Base-by-base conservation (phyloP, 2,797 vertebrate genomes). In the Orestias chungarensis region DNA sequence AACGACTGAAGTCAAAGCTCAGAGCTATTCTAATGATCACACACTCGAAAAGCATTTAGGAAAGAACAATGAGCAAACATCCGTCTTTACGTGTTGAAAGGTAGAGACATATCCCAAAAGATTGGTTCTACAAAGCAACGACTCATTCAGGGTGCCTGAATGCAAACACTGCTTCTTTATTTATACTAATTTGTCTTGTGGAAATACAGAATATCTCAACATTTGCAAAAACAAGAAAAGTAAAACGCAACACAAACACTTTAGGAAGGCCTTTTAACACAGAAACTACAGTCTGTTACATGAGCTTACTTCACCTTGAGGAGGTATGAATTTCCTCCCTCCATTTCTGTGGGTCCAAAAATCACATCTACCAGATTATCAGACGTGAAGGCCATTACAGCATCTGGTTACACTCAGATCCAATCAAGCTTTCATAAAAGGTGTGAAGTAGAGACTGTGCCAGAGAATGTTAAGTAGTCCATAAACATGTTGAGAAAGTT, bases 301-400 rank as follows among this genome's bases (percentile, higher is more conserved):
- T 20, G 23, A 44, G 43, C 42, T 11, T 12, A 43, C 42, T 25
- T 5, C 12, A 8, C 29, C n/a, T 15, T 1, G 15, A 3, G 46
- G 42, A 46, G 8, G 40, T 11, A 29, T 1, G 6, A 17, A 14
- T 75, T 38, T 43, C 46, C 67, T 15, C 15, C 55, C 23, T 35
- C 31, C 55, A 35, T 47, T 47, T 20, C 46, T 20, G 18, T 7
- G 23, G 55, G 65, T 72, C 64, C 38, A 47, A 65, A 66, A 29
- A 44, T 27, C 6, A 47, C 27, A 2, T 20, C 50, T 66, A 66
- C 57, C 62, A 52, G 50, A 52, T 73, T 2, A 89, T 88, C 54
- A 64, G 27, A 62, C 88, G 84, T 79, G 3, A 46, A 35, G 9
- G 17, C 72, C 86, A 87, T 91, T 88, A 92, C 59, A 71, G 83